Evolutionary conservation across 1,140 invertebrate genomes (phyloP).

Genomic region (Scaptomyza hsui): DNA sequence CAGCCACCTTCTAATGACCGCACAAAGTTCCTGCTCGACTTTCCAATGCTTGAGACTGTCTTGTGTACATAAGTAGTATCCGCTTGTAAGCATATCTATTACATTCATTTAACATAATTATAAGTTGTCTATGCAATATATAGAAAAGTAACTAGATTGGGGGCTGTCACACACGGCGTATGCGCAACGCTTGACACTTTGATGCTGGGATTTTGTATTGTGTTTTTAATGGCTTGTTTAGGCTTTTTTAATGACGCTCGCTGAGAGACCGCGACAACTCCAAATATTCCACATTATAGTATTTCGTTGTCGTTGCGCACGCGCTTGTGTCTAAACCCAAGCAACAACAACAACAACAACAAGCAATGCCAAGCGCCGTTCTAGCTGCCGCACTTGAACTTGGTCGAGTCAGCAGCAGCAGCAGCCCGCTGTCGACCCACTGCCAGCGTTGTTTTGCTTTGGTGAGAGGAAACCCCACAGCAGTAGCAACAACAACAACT

Average conservation of each 20-base stretch:
- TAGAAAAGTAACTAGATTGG: not conserved
- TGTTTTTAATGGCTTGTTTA: conserved; percentile 49
- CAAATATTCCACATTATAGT: conserved; percentile 53
- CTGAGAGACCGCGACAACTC: conserved; percentile 47
- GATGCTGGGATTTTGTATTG: conserved; percentile 12
- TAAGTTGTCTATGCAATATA: no score
- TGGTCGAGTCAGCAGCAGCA: conserved; percentile 52
- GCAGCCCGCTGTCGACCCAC: conserved; percentile 64
- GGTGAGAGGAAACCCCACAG: conserved; percentile 77
- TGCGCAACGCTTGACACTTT: conserved; percentile 33
- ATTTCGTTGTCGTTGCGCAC: conserved; percentile 55
- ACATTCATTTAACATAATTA: conserved; percentile 8
- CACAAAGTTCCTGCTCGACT: conserved; percentile 17
- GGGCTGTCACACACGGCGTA: conserved; percentile 36
- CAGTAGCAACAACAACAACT: conserved; percentile 19
- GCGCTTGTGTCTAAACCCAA: conserved; percentile 71
- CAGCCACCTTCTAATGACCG: conserved; percentile 25
- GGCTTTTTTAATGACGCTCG: conserved; percentile 69
- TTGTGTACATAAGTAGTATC: conserved; percentile 13
- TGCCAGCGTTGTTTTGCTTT: conserved; percentile 51
- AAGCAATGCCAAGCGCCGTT: conserved; percentile 67
- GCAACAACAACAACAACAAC: conserved; percentile 26
- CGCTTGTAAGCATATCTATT: conserved; percentile 18
- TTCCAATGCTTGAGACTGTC: conserved; percentile 10
- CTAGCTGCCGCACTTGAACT: conserved; percentile 79